Conservation (phyloP, 1,140 invertebrate genomes). For the Drosophila simulans region DNA sequence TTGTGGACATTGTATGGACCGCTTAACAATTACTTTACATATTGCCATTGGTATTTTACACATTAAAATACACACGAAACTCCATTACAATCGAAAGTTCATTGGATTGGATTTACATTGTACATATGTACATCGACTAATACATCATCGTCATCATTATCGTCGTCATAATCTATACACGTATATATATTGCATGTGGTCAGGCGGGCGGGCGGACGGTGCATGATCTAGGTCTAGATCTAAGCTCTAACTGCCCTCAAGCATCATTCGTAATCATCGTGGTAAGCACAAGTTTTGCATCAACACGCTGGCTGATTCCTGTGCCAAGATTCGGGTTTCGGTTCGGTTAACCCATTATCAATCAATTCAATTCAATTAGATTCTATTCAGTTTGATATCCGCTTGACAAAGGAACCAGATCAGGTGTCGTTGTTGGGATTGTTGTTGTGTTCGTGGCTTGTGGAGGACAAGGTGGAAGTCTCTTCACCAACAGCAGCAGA, state of each 20-base stretch:
- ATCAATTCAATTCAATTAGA: slow-evolving; percentile 13
- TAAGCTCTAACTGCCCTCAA: slow-evolving; percentile 58
- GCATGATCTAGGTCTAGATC: slow-evolving; percentile 47
- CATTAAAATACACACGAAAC: slow-evolving; percentile 27
- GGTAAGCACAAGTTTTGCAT: slow-evolving; percentile 75
- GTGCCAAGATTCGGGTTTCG: slow-evolving; percentile 54
- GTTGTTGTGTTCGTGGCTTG: slow-evolving; percentile 66
- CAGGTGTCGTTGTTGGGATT: slow-evolving; percentile 74
- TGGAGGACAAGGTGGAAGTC: slow-evolving; percentile 80
- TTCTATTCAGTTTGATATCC: slow-evolving; percentile 8
- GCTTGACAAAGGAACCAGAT: slow-evolving; percentile 68
- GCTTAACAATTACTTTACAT: slow-evolving; percentile 48
- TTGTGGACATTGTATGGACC: slow-evolving; percentile 28
- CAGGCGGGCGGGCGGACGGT: slow-evolving; percentile 34
- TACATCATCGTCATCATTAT: slow-evolving; percentile 33
- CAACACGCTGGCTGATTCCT: slow-evolving; percentile 56
- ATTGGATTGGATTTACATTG: slow-evolving; percentile 47
- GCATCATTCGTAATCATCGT: slow-evolving; percentile 41
- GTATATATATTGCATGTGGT: slow-evolving; percentile 58
- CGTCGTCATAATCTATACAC: slow-evolving; percentile 35
- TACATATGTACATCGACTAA: slow-evolving; percentile 56
- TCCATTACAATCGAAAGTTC: slow-evolving; percentile 40
- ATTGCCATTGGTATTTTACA: slow-evolving; percentile 37
- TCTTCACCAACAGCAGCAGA: slow-evolving; percentile 71
- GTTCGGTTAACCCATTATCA: not conserved